These are phyloP conservation scores for Chlorodrepanis virens DNA, from an alignment of 2,113 vertebrate species.

Conservation along the genomic window DNA sequence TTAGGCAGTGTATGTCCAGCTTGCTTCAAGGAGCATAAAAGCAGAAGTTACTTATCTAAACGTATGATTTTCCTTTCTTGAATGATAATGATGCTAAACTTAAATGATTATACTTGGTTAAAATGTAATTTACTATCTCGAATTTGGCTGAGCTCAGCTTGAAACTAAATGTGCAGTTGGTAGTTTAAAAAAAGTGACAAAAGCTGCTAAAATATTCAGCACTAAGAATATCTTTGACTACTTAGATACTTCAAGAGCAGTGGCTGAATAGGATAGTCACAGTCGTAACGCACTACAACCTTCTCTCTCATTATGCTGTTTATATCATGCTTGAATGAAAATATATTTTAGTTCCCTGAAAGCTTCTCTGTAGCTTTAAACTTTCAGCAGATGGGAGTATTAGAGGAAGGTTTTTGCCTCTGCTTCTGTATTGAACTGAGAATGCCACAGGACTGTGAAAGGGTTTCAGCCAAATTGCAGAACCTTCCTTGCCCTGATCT, in stretches of 20 bases:
- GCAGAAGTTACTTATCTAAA: neutral
- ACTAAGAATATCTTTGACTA: constrained; percentile 57
- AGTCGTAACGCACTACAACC: constrained; percentile 9
- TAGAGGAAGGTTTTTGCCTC: neutral
- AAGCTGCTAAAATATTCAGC: constrained; percentile 59
- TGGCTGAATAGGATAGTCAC: constrained; percentile 28
- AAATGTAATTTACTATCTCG: constrained; percentile 29
- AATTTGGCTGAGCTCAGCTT: constrained; percentile 53
- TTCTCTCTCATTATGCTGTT: constrained; percentile 12
- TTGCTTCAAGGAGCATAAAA: neutral
- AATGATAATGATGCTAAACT: constrained; percentile 1
- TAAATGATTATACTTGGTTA: constrained; percentile 31
- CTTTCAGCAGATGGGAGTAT: constrained; percentile 1
- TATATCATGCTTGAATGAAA: constrained; percentile 38
- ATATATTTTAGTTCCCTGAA: constrained; percentile 11
- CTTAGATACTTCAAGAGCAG: constrained; percentile 25
- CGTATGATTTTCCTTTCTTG: neutral
- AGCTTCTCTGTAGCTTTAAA: constrained; percentile 1
- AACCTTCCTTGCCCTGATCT: neutral
- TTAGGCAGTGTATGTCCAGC: neutral
- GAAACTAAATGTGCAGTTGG: constrained; percentile 58
- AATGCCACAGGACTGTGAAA: neutral
- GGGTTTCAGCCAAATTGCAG: neutral
- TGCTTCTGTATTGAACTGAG: neutral
- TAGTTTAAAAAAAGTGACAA: constrained; percentile 60